Conservation (phyloP, 1,140 invertebrate genomes). For the Marisa cornuarietis region DNA sequence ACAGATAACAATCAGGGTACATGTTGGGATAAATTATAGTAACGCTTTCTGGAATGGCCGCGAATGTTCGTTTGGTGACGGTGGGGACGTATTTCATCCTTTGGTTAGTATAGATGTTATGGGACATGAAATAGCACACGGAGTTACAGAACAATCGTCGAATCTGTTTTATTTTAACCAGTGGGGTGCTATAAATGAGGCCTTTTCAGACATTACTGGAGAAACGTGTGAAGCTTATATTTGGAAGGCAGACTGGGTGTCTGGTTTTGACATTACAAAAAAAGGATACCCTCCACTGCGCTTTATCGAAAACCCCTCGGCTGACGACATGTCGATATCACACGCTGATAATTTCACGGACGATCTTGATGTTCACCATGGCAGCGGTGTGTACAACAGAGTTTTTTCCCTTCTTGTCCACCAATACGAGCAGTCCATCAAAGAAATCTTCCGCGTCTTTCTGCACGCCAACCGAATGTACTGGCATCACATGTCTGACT, state of each 20-base stretch:
- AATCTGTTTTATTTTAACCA: constrained; percentile 39
- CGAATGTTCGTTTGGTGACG: constrained; percentile 41
- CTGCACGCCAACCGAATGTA: constrained; percentile 44
- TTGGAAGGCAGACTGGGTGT: constrained; percentile 20
- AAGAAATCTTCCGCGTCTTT: constrained; percentile 37
- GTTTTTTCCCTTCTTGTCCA: constrained; percentile 33
- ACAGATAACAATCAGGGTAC: constrained; percentile 38
- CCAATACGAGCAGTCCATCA: constrained; percentile 16
- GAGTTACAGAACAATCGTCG: constrained; percentile 43
- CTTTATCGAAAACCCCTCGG: constrained; percentile 29
- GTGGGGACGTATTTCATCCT: constrained; percentile 33
- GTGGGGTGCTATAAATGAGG: constrained; percentile 48
- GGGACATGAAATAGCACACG: constrained; percentile 46
- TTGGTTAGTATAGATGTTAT: constrained; percentile 38
- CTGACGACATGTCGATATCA: constrained; percentile 37
- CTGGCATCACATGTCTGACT: constrained; percentile 37
- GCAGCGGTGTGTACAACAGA: constrained; percentile 43
- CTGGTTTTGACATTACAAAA: constrained; percentile 27
- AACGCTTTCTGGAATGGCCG: constrained; percentile 42
- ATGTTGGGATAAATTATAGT: constrained; percentile 29
- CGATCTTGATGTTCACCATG: constrained; percentile 32
- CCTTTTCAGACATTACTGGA: constrained; percentile 50
- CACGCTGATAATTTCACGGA: constrained; percentile 32
- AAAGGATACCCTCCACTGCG: constrained; percentile 13
- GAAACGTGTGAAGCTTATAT: constrained; percentile 34